A percentile compares a stretch with the other conserved stretches of the same genome.
Evolutionary conservation across 2,888 invertebrate genomes (phyloP).

Genomic region (Cheilosia scutellata): DNA sequence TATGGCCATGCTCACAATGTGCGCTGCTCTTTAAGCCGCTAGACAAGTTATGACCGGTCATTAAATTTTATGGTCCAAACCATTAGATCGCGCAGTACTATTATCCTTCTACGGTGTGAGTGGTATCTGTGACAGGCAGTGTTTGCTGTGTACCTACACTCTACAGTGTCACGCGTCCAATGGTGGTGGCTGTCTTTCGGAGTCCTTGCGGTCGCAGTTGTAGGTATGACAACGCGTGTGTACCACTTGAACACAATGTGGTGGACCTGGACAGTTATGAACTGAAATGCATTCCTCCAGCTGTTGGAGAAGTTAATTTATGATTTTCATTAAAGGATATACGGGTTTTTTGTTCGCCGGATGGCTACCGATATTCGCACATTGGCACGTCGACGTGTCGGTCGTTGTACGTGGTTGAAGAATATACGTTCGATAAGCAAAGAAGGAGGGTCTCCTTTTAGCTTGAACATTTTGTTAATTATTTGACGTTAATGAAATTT

Average conservation of each 20-base stretch:
- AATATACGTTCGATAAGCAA: background rate
- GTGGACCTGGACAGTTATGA: constrained; percentile 64
- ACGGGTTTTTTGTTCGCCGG: constrained; percentile 47
- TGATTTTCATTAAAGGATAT: constrained; percentile 72
- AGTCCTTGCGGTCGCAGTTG: constrained; percentile 58
- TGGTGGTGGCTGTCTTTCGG: constrained; percentile 37
- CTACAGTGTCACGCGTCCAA: constrained; percentile 59
- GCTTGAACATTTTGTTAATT: background rate
- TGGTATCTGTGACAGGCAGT: constrained; percentile 32
- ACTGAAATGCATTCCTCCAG: constrained; percentile 70
- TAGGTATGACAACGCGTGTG: background rate
- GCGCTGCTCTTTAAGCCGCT: constrained; percentile 70
- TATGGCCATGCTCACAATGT: constrained; percentile 57
- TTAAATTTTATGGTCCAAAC: constrained; percentile 70
- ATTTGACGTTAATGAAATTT: background rate
- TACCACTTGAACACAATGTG: constrained; percentile 48
- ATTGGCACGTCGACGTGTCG: constrained; percentile 65
- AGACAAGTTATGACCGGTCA: constrained; percentile 75
- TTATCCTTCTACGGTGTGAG: constrained; percentile 52
- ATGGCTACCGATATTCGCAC: constrained; percentile 63
- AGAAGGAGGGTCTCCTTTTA: background rate
- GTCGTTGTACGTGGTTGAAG: constrained; percentile 1
- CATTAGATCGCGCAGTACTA: constrained; percentile 69
- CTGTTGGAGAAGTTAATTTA: constrained; percentile 72
- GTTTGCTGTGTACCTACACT: constrained; percentile 25